Evolutionary conservation across 1,140 invertebrate genomes (phyloP), one percentile per base, ranked within the genome.

Genomic region (Drosophila aff.): DNA sequence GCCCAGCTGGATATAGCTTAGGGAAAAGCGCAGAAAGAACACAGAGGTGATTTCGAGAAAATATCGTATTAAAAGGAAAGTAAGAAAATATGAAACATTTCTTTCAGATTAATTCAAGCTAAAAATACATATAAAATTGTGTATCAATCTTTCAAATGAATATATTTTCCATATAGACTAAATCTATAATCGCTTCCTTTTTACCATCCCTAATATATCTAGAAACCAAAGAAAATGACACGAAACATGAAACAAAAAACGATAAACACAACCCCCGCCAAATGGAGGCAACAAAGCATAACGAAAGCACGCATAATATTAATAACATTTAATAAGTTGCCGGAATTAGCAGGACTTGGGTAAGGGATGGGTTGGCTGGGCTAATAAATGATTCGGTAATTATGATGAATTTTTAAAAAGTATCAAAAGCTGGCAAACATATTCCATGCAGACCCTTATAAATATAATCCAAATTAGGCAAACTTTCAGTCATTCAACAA

Each of bases 251-350:
- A 58, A 28, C 38, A 73, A 46, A 64, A 59, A 78, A 38, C 43
- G 10, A 62, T 66, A 66, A 44, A 59, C 50, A 21, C 47, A 64
- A 58, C 15, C 41, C 31, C 18, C 18, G 21, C 13, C 26, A 38
- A 31, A 47, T 28, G 16, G 26, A 73, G 38, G 69, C 67, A 75
- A 64, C 64, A 75, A 68, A 74, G 26, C 61, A 46, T 61, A 74
- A 80, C 52, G 66, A 52, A 46, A 69, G 47, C 55, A 73, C 57
- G 69, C 69, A 82, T 81, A 81, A 89, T 90, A 87, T 89, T 87
- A 87, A 87, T 87, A 79, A 78, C 81, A 73, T 84, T 89, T 87
- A 84, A 87, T 87, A 87, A 84, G 85, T 87, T 90, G 84, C 80
- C 57, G 69, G 77, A 89, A 87, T 84, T 84, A 79, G 73, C 73